Percentiles rank a stretch among this genome's conserved stretches.
Conservation (phyloP, 2,888 invertebrate genomes). For the Athalia rosae region DNA sequence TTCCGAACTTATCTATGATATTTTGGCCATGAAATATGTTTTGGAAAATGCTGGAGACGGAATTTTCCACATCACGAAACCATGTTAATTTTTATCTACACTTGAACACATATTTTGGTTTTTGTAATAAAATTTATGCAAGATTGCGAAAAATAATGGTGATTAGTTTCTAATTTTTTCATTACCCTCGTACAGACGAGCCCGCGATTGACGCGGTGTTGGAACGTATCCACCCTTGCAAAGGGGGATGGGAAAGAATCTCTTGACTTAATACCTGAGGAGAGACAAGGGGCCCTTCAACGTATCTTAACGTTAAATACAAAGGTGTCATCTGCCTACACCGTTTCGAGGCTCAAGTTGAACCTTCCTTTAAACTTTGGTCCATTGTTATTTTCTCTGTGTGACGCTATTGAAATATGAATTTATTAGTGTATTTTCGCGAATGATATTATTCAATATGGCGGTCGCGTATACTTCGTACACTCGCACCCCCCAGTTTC, state of each 20-base stretch:
- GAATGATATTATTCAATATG: constrained; percentile 44
- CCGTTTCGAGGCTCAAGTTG: constrained; percentile 32
- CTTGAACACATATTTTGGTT: too few relatives aligned
- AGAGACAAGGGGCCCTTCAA: constrained; percentile 27
- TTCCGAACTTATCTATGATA: constrained; percentile 80
- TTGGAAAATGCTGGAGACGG: neutral
- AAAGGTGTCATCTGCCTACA: constrained; percentile 39
- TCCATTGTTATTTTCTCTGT: constrained; percentile 43
- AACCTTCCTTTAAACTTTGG: constrained; percentile 22
- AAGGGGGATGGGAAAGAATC: neutral
- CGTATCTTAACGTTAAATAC: constrained; percentile 40
- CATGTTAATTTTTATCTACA: too few relatives aligned
- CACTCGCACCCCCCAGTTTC: neutral
- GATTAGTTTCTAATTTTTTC: neutral
- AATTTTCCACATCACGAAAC: too few relatives aligned
- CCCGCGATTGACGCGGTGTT: neutral
- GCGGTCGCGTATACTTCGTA: neutral
- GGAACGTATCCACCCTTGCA: neutral
- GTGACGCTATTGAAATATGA: constrained; percentile 42
- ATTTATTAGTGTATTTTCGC: constrained; percentile 36
- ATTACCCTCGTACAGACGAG: neutral
- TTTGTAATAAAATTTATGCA: too few relatives aligned
- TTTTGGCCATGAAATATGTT: constrained; percentile 74
- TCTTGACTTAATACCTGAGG: neutral
- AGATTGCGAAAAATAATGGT: neutral